Percentiles rank a stretch among this genome's conserved stretches.
Evolutionary conservation across 2,797 vertebrate species (phyloP).

Genomic region (Sparidentex hasta): DNA sequence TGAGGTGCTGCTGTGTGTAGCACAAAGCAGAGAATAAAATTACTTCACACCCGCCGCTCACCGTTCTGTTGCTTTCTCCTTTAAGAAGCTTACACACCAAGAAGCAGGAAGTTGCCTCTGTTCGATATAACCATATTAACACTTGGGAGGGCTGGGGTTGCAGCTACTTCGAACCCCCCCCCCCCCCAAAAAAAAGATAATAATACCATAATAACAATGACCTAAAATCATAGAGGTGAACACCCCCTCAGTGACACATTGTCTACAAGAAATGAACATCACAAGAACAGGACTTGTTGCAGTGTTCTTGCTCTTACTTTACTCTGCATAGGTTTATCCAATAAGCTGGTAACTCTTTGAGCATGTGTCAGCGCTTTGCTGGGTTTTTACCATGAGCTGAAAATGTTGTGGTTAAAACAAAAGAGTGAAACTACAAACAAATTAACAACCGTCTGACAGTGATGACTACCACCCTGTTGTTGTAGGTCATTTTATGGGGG

Average conservation of each 20-base stretch:
- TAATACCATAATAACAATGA: not conserved
- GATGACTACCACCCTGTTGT: not conserved
- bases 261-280: not conserved
- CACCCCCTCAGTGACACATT: not conserved
- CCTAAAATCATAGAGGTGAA: not conserved
- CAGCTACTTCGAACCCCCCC: too few relatives aligned
- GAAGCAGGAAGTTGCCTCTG: slow-evolving; percentile 29
- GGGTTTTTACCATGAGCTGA: not conserved
- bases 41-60: slow-evolving; percentile 48
- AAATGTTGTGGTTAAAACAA: not conserved
- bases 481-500: too few relatives aligned
- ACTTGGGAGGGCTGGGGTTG: too few relatives aligned
- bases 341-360: not conserved
- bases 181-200: slow-evolving; percentile 13
- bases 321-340: not conserved
- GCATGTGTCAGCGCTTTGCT: too few relatives aligned
- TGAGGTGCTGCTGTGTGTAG: slow-evolving; percentile 27
- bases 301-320: slow-evolving; percentile 1
- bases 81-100: slow-evolving; percentile 7
- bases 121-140: not conserved
- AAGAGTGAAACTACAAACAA: too few relatives aligned
- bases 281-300: not conserved
- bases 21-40: slow-evolving; percentile 49
- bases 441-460: too few relatives aligned
- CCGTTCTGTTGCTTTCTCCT: slow-evolving; percentile 29